Evolutionary conservation across 2,113 vertebrate genomes (phyloP).

Genomic region (Embiotoca jacksoni): DNA sequence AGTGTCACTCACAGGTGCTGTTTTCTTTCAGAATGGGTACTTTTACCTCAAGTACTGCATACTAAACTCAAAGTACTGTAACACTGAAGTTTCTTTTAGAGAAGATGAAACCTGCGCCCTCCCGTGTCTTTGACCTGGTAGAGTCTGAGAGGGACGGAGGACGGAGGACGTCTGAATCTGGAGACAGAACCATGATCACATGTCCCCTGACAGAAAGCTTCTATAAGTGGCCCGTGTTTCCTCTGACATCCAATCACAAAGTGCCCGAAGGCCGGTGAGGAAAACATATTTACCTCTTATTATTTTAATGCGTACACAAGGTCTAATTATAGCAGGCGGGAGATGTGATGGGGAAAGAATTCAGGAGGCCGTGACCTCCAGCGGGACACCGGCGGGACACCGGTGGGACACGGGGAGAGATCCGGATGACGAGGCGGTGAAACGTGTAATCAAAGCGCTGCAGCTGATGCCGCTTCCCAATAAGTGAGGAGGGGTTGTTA

Average conservation of each 20-base stretch:
- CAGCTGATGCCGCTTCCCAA: slow-evolving; percentile 5
- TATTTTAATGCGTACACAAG: slow-evolving; percentile 4
- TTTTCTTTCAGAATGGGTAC: no score
- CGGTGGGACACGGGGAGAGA: background rate
- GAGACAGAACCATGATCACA: slow-evolving; percentile 7
- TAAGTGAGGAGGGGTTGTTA: background rate
- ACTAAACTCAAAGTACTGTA: no score
- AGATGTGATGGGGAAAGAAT: slow-evolving; percentile 20
- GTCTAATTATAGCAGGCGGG: slow-evolving; percentile 21
- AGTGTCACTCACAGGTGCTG: no score
- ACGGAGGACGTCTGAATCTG: background rate
- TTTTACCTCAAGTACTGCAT: no score
- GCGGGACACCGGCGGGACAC: background rate
- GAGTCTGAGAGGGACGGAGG: background rate
- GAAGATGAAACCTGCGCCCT: background rate
- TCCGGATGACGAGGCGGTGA: background rate
- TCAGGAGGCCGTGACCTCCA: background rate
- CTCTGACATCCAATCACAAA: slow-evolving; percentile 55
- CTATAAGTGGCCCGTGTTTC: slow-evolving; percentile 62
- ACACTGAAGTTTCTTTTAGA: background rate
- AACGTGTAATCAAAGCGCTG: background rate
- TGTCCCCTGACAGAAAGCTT: slow-evolving; percentile 42
- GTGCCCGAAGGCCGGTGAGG: slow-evolving; percentile 24
- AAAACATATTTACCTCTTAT: slow-evolving; percentile 32
- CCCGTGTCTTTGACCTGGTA: background rate